phyloP scores from a whole-genome alignment of 2,888 invertebrate genomes.

The Drosophila niveifrons region DNA sequence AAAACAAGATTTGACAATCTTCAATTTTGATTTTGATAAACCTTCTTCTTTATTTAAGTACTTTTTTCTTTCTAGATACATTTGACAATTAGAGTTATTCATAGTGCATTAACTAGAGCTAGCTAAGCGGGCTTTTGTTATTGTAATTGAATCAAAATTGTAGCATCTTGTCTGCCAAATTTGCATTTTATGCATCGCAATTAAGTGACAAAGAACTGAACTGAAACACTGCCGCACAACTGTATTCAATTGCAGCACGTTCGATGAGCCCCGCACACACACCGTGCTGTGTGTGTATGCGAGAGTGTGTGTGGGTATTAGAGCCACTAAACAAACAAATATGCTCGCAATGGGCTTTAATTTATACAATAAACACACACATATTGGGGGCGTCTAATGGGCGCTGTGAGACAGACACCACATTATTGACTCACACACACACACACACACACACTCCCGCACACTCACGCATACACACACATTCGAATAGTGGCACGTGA shows the following conservation, averaged over 20 bases:
- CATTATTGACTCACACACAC: conserved; percentile 40
- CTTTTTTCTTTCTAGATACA: no score
- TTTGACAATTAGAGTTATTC: no score
- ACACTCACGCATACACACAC: conserved; percentile 9
- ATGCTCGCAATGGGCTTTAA: conserved; percentile 65
- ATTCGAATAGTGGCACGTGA: conserved; percentile 28
- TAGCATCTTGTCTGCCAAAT: conserved; percentile 35
- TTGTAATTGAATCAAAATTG: conserved; percentile 18
- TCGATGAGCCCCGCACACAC: conserved; percentile 7
- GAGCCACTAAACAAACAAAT: conserved; percentile 62
- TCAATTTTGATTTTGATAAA: no score
- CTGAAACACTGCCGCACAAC: conserved; percentile 51
- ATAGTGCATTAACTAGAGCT: not conserved
- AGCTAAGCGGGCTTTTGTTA: conserved; percentile 5
- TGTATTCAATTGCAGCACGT: conserved; percentile 56
- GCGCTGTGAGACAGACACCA: conserved; percentile 27
- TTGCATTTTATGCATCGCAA: conserved; percentile 51
- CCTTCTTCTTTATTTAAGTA: no score
- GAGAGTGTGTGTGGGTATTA: conserved; percentile 19
- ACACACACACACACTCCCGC: not conserved
- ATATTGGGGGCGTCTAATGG: conserved; percentile 42
- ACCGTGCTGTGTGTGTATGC: not conserved
- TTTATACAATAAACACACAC: conserved; percentile 67
- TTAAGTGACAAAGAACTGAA: conserved; percentile 64
- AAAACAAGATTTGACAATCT: no score